These are phyloP conservation scores for Myotis davidii DNA, from an alignment of 2,113 vertebrate genomes.

Conservation along the genomic window DNA sequence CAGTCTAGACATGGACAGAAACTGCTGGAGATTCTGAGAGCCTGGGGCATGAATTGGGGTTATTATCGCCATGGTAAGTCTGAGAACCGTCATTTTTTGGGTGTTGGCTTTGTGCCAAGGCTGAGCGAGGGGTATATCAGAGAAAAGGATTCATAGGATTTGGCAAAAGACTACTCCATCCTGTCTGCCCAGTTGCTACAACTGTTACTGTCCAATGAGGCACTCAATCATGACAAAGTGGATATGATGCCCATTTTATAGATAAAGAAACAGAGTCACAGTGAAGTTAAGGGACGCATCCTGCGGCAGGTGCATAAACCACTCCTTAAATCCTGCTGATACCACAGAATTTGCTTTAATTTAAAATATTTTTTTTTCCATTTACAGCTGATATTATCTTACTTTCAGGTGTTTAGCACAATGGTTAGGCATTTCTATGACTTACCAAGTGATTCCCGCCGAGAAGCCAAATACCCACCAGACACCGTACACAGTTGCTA, in stretches of 20 bases:
- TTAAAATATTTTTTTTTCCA: not conserved
- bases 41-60: not conserved
- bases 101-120: not conserved
- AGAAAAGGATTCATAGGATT: not conserved
- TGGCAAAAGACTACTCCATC: not conserved
- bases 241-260: not conserved
- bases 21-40: not conserved
- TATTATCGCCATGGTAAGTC: not conserved
- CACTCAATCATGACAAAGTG: not conserved
- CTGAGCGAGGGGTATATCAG: not conserved
- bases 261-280: constrained; percentile 26
- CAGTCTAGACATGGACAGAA: not conserved
- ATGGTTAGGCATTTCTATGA: not conserved
- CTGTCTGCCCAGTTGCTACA: not conserved
- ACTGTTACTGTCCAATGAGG: not conserved
- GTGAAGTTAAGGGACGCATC: not conserved
- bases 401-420: not conserved
- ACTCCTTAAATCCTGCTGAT: not conserved
- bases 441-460: not conserved
- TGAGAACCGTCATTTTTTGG: not conserved
- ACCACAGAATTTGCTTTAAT: not conserved
- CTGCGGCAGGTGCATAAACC: not conserved
- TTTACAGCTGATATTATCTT: not conserved
- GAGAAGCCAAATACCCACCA: not conserved
- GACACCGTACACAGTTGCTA: not conserved